These are phyloP conservation scores for Matsumurasca onukii DNA, from an alignment of 1,140 invertebrate species.

Conservation along the genomic window DNA sequence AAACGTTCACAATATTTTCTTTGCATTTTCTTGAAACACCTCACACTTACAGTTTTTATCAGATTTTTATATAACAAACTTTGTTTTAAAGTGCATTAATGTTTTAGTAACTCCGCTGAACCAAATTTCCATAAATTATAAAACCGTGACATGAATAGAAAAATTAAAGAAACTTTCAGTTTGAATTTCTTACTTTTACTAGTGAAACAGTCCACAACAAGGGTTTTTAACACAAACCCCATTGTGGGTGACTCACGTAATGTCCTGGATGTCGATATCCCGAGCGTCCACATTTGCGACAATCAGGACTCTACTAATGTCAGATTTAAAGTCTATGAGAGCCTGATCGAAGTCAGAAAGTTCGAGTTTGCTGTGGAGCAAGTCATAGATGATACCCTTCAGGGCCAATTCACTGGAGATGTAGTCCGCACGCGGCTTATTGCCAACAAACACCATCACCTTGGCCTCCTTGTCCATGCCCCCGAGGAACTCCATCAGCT, in stretches of 20 bases:
- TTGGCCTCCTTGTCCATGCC: conserved; percentile 73
- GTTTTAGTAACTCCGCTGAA: too few relatives aligned
- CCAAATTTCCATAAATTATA: too few relatives aligned
- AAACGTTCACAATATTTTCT: too few relatives aligned
- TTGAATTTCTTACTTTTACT: too few relatives aligned
- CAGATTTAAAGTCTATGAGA: conserved; percentile 75
- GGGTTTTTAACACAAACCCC: too few relatives aligned
- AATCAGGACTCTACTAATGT: conserved; percentile 90
- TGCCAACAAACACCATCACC: conserved; percentile 85
- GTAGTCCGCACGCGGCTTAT: conserved; percentile 77
- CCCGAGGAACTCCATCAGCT: conserved; percentile 44
- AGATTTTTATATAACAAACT: not conserved
- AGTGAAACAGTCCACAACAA: not conserved
- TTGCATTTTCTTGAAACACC: too few relatives aligned
- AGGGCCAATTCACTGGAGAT: conserved; percentile 80
- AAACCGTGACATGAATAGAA: too few relatives aligned
- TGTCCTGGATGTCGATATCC: conserved; percentile 73
- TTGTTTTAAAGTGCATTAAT: too few relatives aligned
- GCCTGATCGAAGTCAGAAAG: conserved; percentile 85
- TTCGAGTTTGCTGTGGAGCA: conserved; percentile 87
- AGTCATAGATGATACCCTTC: conserved; percentile 64
- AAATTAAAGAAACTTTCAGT: too few relatives aligned
- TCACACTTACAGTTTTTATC: too few relatives aligned
- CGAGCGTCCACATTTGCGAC: conserved; percentile 95
- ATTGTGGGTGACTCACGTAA: conserved; percentile 41